Base-by-base conservation (phyloP, 2,113 vertebrate species). In the Ictalurus punctatus region DNA sequence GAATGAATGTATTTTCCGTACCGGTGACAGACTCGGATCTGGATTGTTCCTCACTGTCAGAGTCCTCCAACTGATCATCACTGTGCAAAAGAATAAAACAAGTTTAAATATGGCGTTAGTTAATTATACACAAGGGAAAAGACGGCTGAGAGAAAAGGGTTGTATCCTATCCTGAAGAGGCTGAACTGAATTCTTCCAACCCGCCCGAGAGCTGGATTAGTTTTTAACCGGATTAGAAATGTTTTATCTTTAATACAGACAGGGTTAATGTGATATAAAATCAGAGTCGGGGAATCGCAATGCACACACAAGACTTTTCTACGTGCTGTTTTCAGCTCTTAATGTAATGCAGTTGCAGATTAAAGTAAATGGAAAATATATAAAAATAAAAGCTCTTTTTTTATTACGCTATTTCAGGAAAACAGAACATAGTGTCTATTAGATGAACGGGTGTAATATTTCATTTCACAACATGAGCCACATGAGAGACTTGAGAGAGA, bases 31-130 rank as follows among this genome's bases (percentile, higher is more conserved):
- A 99, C 95, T 99, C 98, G 0, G 98, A 98, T 95, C 98, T 97
- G 95, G 98, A 99, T 96, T 97, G 98, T 89, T 99, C 98, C 94
- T 99, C 98, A 86, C 98, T 99, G 94, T 99, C 98, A 76, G 98
- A 99, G 95, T 99, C 98, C 93, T 99, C 98, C 94, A 99, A 92
- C 90, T 99, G 96, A 92, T 99, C 98, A 94, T 99, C 98, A 93
- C 98, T 99, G 92, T 56, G 85, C 48, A 90, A 91, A 92, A 34
- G 21, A 91, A 89, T 34, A 86, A 48, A 9, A 59, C 6, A 48
- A 74, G 13, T 23, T n/a, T 19, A 4, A 48, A 73, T 56, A 16
- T 23, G 86, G 40, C 40, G 10, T 52, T 52, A n/a, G 8, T 7
- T 73, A 34, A 37, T 7, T 34, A 13, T 17, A 34, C 67, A 30